Base-by-base conservation (phyloP, 1,140 invertebrate genomes). In the Trinorchestia longiramus region DNA sequence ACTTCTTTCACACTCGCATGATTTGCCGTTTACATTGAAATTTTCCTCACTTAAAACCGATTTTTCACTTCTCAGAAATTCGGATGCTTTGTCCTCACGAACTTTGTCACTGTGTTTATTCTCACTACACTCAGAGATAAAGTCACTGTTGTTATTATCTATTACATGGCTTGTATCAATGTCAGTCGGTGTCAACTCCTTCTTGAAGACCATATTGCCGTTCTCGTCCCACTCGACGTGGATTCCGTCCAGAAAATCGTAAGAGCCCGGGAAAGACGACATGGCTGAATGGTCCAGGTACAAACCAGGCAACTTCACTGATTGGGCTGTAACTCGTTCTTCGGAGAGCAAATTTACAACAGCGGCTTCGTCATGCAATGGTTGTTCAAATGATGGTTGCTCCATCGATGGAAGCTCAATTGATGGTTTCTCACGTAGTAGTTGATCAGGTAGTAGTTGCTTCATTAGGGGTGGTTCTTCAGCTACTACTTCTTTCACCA, bases 141-240 rank as follows among this genome's bases (percentile, higher is more conserved):
- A 23, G 62, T 77, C 62, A 19, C 19, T 8, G 28, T 28, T 77
- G 8, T 77, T 1, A 28, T 77, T 28, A 3, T 77, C 62, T 28
- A 77, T 77, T 77, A 77, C 62, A 23, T 36, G 62, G 1, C 11
- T 77, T 36, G 8, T 36, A 42, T 90, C 88, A 8, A 42, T 15
- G 4, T 90, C 88, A 90, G 41, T 42, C 88, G 88, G 8, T 42
- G 36, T 41, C 88, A 90, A 15, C 88, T 42, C 41, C 88, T 90
- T 90, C 88, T 90, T 90, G n/a, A 90, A 90, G 43, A 90, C 88
- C 4, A 90, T 90, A 42, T 90, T 90, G 8, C 88, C 88, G 43
- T 90, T 90, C 88, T 90, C 88, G 43, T 90, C 88, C 88, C 88
- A 90, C 88, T 90, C 88, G 41, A 90, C 88, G 23, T 42, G 3